Percentiles rank a stretch among this genome's conserved stretches.
Conservation (phyloP, 2,888 invertebrate species). For the Ennomos fuscantarius region DNA sequence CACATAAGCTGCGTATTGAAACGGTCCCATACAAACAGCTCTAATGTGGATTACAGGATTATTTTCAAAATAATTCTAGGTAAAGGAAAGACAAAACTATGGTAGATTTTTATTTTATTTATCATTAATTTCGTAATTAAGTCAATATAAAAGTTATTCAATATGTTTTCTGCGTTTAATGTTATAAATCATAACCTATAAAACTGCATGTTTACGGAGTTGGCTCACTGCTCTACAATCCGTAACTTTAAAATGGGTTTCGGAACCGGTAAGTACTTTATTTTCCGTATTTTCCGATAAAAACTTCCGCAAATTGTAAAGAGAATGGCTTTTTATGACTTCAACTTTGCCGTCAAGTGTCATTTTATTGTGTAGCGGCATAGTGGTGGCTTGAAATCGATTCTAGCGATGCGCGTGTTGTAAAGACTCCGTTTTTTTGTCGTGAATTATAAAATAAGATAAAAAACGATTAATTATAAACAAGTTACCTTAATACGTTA, state of each 20-base stretch:
- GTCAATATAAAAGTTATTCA: no score
- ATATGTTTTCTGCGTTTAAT: no score
- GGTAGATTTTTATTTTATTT: no score
- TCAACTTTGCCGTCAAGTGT: slow-evolving; percentile 57
- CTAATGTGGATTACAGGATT: no score
- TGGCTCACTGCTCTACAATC: slow-evolving; percentile 29
- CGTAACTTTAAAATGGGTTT: slow-evolving; percentile 39
- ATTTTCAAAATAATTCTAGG: no score
- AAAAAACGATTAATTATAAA: no score
- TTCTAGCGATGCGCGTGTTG: slow-evolving; percentile 37
- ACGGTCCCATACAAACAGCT: no score
- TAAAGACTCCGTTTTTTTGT: slow-evolving; percentile 32
- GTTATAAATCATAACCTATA: background rate
- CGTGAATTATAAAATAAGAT: background rate
- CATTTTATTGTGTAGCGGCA: slow-evolving; percentile 49
- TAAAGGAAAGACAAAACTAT: no score
- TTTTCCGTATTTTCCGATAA: slow-evolving; percentile 48
- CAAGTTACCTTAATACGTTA: no score
- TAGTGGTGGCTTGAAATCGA: slow-evolving; percentile 51
- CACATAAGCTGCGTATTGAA: no score
- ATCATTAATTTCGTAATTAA: no score
- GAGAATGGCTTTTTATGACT: slow-evolving; percentile 60
- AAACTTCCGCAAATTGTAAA: slow-evolving; percentile 48
- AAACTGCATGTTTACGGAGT: slow-evolving; percentile 13
- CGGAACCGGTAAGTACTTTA: slow-evolving; percentile 37